Percentiles rank a stretch among this genome's conserved stretches.
Conservation (phyloP, 2,113 vertebrate species). For the Dryoscopus gambensis region DNA sequence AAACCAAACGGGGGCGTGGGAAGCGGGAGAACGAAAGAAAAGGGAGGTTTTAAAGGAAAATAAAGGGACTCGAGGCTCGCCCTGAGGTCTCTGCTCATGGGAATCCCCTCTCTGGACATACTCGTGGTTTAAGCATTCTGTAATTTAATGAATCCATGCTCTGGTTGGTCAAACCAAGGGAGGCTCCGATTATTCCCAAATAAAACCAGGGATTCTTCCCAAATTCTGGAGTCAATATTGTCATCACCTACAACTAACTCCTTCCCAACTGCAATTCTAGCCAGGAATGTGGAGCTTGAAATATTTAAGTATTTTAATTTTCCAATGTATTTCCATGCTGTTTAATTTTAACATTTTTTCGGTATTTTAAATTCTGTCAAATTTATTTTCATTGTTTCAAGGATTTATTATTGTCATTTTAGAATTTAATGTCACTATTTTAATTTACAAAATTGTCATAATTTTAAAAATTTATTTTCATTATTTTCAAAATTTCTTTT, state of each 20-base stretch:
- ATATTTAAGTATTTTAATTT: neutral
- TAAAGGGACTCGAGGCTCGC: neutral
- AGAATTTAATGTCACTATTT: neutral
- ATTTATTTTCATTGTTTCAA: neutral
- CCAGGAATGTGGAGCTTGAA: neutral
- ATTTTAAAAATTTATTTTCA: neutral
- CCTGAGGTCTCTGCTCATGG: neutral
- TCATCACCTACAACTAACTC: neutral
- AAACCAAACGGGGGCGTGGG: neutral
- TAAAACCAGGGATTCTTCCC: neutral
- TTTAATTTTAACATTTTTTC: rapidly evolving
- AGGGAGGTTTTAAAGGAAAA: neutral
- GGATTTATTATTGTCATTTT: neutral
- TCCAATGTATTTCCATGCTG: neutral
- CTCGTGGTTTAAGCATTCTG: no score
- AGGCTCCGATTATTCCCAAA: neutral
- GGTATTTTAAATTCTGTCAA: no score
- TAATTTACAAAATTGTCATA: neutral
- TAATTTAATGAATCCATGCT: rapidly evolving
- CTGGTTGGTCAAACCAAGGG: rapidly evolving
- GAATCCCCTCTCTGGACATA: neutral
- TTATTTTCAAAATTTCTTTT: neutral
- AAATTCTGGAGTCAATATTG: neutral
- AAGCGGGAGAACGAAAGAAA: neutral
- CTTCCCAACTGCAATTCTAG: neutral